A percentile compares a stretch with the other conserved stretches of the same genome.
Evolutionary conservation across 2,113 vertebrate species (phyloP).

Genomic region (Calyptomena viridis): DNA sequence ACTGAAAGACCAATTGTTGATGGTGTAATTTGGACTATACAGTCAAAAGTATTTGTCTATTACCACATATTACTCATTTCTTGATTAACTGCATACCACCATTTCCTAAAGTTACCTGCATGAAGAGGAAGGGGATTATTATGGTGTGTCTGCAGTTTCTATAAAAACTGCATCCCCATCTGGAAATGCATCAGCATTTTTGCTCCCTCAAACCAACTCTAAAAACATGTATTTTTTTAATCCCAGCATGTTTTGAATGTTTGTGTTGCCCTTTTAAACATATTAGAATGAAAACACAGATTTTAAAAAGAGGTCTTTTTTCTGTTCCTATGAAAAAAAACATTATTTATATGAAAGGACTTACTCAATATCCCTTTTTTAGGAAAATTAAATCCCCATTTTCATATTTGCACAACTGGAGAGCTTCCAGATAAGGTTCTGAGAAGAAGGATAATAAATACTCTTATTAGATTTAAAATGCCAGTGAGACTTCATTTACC

Average conservation of each 20-base stretch:
- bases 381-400: not conserved
- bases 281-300: not conserved
- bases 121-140: not conserved
- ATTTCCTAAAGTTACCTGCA: not conserved
- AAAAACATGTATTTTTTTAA: not conserved
- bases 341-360: not conserved
- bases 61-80: not conserved
- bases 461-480: not conserved
- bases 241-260: not conserved
- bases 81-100: not conserved
- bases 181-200: not conserved
- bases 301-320: not conserved
- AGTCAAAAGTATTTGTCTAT: not conserved
- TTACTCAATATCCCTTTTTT: not conserved
- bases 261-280: not conserved
- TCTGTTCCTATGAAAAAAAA: not conserved
- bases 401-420: not conserved
- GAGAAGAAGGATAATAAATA: not conserved
- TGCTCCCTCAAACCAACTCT: not conserved
- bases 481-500: not conserved
- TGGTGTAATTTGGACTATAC: not conserved
- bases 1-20: not conserved
- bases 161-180: not conserved
- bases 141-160: not conserved
- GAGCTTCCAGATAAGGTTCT: not conserved